Evolutionary conservation across 2,888 invertebrate genomes (phyloP).

Genomic region (Ornithoptera priamus): DNA sequence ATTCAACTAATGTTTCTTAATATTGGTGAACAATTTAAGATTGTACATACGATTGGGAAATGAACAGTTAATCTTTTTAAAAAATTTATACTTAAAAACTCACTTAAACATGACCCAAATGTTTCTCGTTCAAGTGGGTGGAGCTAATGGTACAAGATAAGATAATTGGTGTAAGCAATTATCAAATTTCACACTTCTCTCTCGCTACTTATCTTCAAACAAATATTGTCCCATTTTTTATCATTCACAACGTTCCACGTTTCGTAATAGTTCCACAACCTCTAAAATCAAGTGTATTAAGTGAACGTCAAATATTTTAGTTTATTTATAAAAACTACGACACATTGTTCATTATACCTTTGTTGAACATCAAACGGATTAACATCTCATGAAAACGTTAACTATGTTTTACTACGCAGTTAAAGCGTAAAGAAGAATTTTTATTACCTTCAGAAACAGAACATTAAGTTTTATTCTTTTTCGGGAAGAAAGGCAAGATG

Average conservation of each 20-base stretch:
- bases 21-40: background rate
- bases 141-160: constrained; percentile 66
- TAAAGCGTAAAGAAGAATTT: constrained; percentile 64
- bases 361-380: constrained; percentile 52
- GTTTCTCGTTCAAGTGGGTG: constrained; percentile 50
- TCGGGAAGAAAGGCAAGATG: constrained; percentile 50
- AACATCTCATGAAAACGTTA: constrained; percentile 50
- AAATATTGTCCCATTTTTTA: constrained; percentile 68
- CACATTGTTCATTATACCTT: constrained; percentile 49
- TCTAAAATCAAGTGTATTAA: constrained; percentile 37
- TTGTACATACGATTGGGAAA: background rate
- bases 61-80: background rate
- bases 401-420: constrained; percentile 58
- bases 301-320: constrained; percentile 38
- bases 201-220: constrained; percentile 64
- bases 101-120: constrained; percentile 44
- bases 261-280: constrained; percentile 51
- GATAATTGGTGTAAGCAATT: constrained; percentile 68
- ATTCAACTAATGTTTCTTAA: too few species aligned
- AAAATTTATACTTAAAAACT: constrained; percentile 8
- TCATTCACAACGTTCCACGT: constrained; percentile 53
- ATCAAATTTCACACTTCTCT: constrained; percentile 69
- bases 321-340: constrained; percentile 41
- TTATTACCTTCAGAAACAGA: constrained; percentile 60
- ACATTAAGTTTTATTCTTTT: constrained; percentile 65